phyloP scores from a whole-genome alignment of 2,797 vertebrate genomes.

The Rhinatrema bivittatum region DNA sequence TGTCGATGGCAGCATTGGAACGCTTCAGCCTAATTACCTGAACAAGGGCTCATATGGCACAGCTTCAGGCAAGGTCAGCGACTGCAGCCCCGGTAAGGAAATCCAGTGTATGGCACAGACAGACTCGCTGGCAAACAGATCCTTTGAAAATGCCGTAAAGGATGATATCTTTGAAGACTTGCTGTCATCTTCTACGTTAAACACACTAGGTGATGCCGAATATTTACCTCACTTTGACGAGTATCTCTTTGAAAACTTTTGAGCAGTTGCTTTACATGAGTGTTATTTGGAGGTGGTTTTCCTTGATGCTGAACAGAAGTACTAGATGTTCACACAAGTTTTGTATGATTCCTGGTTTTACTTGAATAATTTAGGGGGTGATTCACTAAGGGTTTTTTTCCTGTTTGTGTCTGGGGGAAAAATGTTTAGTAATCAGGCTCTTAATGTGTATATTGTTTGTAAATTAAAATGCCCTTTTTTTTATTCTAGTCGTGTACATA shows the following conservation, averaged over 20 bases:
- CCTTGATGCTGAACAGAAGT: slow-evolving; percentile 27
- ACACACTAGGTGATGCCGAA: slow-evolving; percentile 40
- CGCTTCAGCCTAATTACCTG: slow-evolving; percentile 7
- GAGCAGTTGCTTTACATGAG: slow-evolving; percentile 5
- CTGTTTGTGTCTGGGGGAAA: too few relatives aligned
- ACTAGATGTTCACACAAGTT: slow-evolving; percentile 28
- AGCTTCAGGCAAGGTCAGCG: not conserved
- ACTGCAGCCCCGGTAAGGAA: slow-evolving; percentile 23
- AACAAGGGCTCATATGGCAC: not conserved
- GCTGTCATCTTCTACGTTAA: slow-evolving; percentile 52
- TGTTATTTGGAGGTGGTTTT: slow-evolving; percentile 16
- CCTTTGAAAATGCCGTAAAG: slow-evolving; percentile 29
- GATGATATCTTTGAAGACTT: slow-evolving; percentile 73
- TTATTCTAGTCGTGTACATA: too few relatives aligned
- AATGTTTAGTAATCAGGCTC: too few relatives aligned
- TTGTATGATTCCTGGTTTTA: slow-evolving; percentile 25
- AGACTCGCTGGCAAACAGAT: not conserved
- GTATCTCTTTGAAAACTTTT: slow-evolving; percentile 59
- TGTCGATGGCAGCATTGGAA: slow-evolving; percentile 10
- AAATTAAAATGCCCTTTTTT: too few relatives aligned
- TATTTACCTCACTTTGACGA: slow-evolving; percentile 70
- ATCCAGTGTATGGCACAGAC: slow-evolving; percentile 1
- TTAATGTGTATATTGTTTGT: too few relatives aligned
- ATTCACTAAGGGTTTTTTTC: too few relatives aligned
- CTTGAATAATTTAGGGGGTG: slow-evolving; percentile 38